Conservation (phyloP, 1,140 invertebrate genomes). For the Papilio aristodemus region DNA sequence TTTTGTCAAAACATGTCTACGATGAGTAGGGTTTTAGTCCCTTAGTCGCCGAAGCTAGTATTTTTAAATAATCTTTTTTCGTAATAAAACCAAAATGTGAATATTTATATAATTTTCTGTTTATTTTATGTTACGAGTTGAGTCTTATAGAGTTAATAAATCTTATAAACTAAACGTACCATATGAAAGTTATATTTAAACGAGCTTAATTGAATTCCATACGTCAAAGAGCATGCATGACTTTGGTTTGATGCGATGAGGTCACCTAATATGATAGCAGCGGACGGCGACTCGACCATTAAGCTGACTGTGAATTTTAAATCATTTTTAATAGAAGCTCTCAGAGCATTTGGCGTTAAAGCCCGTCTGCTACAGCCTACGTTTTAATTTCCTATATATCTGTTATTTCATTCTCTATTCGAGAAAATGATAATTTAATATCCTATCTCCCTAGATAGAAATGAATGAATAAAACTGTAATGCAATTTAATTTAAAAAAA, state of each 20-base stretch:
- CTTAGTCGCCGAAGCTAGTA: no score
- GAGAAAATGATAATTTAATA: slow-evolving; percentile 24
- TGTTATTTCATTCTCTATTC: slow-evolving; percentile 3
- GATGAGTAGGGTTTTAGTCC: no score
- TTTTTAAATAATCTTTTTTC: no score
- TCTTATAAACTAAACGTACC: not conserved
- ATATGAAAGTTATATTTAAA: not conserved
- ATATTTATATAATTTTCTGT: not conserved
- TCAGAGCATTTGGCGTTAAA: slow-evolving; percentile 55
- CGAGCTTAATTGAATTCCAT: slow-evolving; percentile 43
- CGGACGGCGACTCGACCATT: slow-evolving; percentile 53
- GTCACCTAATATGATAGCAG: slow-evolving; percentile 64
- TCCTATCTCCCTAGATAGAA: slow-evolving; percentile 33
- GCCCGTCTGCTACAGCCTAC: slow-evolving; percentile 48
- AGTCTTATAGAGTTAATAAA: not conserved
- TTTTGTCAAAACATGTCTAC: no score
- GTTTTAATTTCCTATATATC: slow-evolving; percentile 58
- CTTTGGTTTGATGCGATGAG: slow-evolving; percentile 62
- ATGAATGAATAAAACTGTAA: not conserved
- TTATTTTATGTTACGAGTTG: not conserved
- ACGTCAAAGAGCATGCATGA: slow-evolving; percentile 52
- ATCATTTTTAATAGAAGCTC: slow-evolving; percentile 72
- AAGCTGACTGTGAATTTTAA: slow-evolving; percentile 77
- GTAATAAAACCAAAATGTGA: no score
- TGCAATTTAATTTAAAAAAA: no score